These are phyloP conservation scores for Hiodon alosoides DNA, from an alignment of 2,113 vertebrate species.

Conservation along the genomic window DNA sequence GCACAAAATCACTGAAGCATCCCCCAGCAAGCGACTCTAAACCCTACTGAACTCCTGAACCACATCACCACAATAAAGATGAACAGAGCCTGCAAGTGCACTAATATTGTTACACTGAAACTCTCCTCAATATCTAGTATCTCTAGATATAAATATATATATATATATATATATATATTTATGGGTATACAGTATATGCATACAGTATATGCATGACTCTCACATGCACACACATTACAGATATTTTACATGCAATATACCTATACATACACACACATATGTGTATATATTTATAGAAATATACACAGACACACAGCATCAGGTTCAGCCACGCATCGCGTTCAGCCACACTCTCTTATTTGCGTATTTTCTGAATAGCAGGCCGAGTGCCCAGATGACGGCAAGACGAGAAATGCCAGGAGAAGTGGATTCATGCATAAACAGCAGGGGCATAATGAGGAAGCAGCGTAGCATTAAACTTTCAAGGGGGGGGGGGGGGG, in stretches of 20 bases:
- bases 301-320: background rate
- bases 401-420: background rate
- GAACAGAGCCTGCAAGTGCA: background rate
- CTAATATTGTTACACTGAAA: too few relatives aligned
- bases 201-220: too few relatives aligned
- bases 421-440: background rate
- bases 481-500: constrained; percentile 9
- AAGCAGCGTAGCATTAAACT: constrained; percentile 21
- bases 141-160: too few relatives aligned
- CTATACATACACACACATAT: background rate
- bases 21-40: constrained; percentile 16
- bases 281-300: background rate
- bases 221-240: too few relatives aligned
- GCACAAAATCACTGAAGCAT: background rate
- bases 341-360: background rate
- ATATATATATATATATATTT: too few relatives aligned
- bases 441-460: constrained; percentile 5
- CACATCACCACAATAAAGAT: constrained; percentile 3
- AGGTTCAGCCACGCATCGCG: background rate
- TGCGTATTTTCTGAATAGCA: background rate
- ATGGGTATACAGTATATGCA: too few relatives aligned
- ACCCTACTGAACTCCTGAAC: constrained; percentile 36
- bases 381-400: background rate
- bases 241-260: background rate
- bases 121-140: too few relatives aligned